Base-by-base conservation (phyloP, 2,797 vertebrate genomes). In the Scolopax rusticola region DNA sequence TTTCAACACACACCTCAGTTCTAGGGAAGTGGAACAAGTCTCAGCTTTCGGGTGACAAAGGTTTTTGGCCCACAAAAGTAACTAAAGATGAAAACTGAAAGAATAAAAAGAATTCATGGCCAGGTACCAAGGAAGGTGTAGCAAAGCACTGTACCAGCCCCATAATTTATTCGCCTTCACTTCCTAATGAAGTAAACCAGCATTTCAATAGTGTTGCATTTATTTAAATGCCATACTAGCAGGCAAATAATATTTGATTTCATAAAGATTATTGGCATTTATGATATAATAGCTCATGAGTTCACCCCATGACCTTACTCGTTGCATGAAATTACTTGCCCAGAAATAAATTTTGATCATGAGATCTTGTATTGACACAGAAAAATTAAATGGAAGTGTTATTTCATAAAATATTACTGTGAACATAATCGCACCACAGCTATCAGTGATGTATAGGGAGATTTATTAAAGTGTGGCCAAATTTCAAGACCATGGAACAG, bases 41-140 rank as follows among this genome's bases (percentile, higher is more conserved):
- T 56, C 60, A 50, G n/a, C 27, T 32, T 75, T 16, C 15, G 4
- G 14, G 6, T 32, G 28, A 18, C 2, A 33, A 76, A 73, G 15
- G 32, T 11, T 64, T 36, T 27, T 12, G 25, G 15, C 36, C 28
- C 28, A 11, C 9, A 30, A 8, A 60, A 82, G 12, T 8, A 19
- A 11, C 13, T 38, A 54, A 76, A 68, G 7, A 19, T 2, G 15
- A 15, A 20, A 79, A 87, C 21, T 76, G 0, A 3, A 27, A 4
- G 13, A 30, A 8, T 3, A 9, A 20, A 33, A 48, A 57, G 11
- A 75, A 79, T 7, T 61, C 6, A 5, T 3, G 14, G 4, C 5
- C 32, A 15, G n/a, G 40, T 68, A 11, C 6, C 3, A 0, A 3
- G 11, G 36, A 33, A 88, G 1, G 36, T 5, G 12, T 3, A 45